phyloP scores from a whole-genome alignment of 2,113 vertebrate species.

The Gobiocypris rarus region DNA sequence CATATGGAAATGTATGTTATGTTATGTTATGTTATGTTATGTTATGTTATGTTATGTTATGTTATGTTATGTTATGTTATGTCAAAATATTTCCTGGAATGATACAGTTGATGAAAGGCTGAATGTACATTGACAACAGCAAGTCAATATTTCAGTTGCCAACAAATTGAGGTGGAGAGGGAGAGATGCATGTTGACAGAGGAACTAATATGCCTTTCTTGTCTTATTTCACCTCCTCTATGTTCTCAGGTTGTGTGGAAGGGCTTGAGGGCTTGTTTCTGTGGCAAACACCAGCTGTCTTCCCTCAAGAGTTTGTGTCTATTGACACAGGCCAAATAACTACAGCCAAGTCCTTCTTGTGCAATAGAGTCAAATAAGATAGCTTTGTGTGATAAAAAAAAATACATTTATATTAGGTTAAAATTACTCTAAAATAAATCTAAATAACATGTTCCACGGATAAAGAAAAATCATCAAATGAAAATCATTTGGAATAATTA shows the following conservation, averaged over 20 bases:
- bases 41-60: not conserved
- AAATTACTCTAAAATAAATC: not conserved
- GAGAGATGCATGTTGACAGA: conserved; percentile 58
- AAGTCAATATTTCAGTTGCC: conserved; percentile 54
- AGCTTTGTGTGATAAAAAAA: not conserved
- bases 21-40: not conserved
- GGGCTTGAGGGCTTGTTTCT: conserved; percentile 23
- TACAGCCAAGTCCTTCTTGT: not conserved
- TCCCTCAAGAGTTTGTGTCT: not conserved
- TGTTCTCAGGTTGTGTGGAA: conserved; percentile 36
- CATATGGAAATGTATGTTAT: not conserved
- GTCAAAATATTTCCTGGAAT: conserved; percentile 52
- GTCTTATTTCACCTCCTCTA: conserved; percentile 49
- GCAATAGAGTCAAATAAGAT: not conserved
- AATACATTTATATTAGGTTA: not conserved
- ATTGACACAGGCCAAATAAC: not conserved
- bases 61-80: not conserved
- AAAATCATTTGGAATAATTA: not conserved
- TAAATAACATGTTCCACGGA: not conserved
- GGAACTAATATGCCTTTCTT: conserved; percentile 58
- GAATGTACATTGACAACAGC: conserved; percentile 56
- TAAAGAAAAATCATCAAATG: too few species aligned
- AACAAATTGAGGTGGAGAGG: conserved; percentile 50
- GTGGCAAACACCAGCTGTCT: conserved; percentile 10
- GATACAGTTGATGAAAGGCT: conserved; percentile 38